phyloP scores from a whole-genome alignment of 1,140 invertebrate species.

The Mizuhopecten yessoensis region DNA sequence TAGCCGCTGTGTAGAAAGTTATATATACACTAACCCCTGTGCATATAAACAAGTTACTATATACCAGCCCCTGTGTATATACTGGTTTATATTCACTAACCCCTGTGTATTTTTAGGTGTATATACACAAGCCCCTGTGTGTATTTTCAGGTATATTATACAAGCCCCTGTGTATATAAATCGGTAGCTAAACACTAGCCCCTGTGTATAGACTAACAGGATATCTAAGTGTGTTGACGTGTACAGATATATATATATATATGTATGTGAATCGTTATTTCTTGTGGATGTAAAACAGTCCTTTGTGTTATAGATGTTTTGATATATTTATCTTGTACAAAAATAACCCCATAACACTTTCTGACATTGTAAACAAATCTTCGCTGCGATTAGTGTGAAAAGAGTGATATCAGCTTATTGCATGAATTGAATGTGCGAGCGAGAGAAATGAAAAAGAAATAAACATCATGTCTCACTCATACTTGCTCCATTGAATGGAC shows the following conservation, averaged over 20 bases:
- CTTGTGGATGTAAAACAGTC: not conserved
- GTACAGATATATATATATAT: constrained; percentile 29
- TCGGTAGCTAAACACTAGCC: not conserved
- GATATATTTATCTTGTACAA: not conserved
- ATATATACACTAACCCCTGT: too few relatives aligned
- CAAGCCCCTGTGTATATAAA: too few relatives aligned
- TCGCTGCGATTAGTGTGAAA: not conserved
- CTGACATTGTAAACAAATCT: not conserved
- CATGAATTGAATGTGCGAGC: not conserved
- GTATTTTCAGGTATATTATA: not conserved
- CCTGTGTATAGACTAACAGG: not conserved
- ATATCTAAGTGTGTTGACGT: not conserved
- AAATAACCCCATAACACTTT: not conserved
- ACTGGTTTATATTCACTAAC: not conserved
- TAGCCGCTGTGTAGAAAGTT: not conserved
- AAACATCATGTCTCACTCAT: not conserved
- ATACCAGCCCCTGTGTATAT: not conserved
- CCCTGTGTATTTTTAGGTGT: not conserved
- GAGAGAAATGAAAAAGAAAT: not conserved
- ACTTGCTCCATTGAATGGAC: constrained; percentile 21
- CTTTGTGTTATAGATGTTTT: not conserved
- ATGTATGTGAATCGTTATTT: constrained; percentile 16
- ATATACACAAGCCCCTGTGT: not conserved
- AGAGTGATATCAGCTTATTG: not conserved
- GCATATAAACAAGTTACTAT: not conserved